These are phyloP conservation scores for Hypercompe scribonia DNA, from an alignment of 2,888 invertebrate species.

Conservation along the genomic window DNA sequence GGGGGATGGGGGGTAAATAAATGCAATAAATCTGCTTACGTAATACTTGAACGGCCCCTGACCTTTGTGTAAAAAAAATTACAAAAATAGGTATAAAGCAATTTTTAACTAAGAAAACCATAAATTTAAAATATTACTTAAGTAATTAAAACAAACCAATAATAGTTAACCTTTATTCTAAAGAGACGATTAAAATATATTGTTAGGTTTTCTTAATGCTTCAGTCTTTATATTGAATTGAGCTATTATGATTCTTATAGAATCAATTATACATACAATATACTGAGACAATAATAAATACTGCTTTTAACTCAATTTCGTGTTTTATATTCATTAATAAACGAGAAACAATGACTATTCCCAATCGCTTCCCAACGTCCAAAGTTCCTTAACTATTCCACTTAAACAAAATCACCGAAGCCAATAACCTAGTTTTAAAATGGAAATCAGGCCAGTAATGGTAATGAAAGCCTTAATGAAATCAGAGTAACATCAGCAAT, in stretches of 20 bases:
- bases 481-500: constrained; percentile 48
- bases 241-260: background rate
- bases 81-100: too few relatives aligned
- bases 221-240: background rate
- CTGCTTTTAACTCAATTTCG: background rate
- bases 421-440: constrained; percentile 29
- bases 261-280: background rate
- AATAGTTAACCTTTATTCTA: too few relatives aligned
- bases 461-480: constrained; percentile 39
- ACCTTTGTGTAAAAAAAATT: too few relatives aligned
- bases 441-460: constrained; percentile 41
- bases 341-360: background rate
- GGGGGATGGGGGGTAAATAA: too few relatives aligned
- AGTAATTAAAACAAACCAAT: too few relatives aligned
- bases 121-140: too few relatives aligned
- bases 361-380: background rate
- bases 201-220: background rate
- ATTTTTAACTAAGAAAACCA: too few relatives aligned
- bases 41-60: too few relatives aligned
- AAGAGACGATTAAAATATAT: too few relatives aligned
- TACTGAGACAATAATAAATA: background rate
- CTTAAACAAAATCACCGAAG: constrained; percentile 7
- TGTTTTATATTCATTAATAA: background rate
- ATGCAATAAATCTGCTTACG: too few relatives aligned
- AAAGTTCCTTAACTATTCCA: constrained; percentile 5